Evolutionary conservation across 2,888 invertebrate species (phyloP), one percentile per base, ranked within the genome.

Genomic region (Drosophila antonietae): DNA sequence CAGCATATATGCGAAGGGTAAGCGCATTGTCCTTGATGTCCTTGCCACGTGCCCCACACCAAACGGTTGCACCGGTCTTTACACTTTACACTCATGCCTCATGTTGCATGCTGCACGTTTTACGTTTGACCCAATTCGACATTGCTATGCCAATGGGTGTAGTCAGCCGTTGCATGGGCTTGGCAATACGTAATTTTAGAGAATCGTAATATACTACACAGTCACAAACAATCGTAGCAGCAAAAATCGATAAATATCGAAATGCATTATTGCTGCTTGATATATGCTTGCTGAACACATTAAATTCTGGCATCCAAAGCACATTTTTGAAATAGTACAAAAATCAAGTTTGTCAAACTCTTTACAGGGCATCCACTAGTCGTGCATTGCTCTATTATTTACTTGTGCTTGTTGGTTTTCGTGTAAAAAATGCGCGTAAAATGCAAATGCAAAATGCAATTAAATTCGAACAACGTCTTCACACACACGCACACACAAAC

Each of bases 1-100:
- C 52, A 89, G 86, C 62, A 78, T 91, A 53, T 90, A 92, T 81
- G 80, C 91, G 39, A 91, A 91, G 90, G 92, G 92, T 93, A 88
- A 90, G 90, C 89, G 89, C 81, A 62, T 61, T 55, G 51, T 64
- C 57, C 63, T 61, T 64, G 44, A 23, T 15, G 35, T 20, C 41
- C 52, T 41, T 55, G 55, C 33, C 44, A 35, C 57, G 28, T 58
- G 58, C 28, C 43, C 56, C 57, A 10, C 33, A 14, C 28, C 28
- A 18, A 12, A 7, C 53, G 35, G 20, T 9, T n/a, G 8, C 18
- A 18, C n/a, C 31, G 28, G 9, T 9, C 31, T 20, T 18, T 18
- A 33, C 44, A 44, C 44, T 44, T 18, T 6, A 8, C 43, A 15
- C 23, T 46, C 46, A 15, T 15, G 33, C n/a, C 41, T 10, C 51